Base-by-base conservation (phyloP, 1,140 invertebrate species). In the Hesperophylax magnus region DNA sequence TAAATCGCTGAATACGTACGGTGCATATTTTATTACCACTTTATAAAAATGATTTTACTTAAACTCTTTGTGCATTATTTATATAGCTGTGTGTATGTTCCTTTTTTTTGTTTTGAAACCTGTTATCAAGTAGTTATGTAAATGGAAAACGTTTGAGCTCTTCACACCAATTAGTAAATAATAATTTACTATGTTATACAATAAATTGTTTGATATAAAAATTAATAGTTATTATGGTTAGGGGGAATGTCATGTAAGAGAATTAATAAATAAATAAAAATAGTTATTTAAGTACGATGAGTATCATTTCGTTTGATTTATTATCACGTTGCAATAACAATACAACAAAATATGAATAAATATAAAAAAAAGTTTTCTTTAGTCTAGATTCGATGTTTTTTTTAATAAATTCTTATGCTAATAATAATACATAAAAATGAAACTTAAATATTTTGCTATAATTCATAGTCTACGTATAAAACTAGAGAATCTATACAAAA, bases 261-360 rank as follows among this genome's bases (percentile, higher is more conserved):
- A 27, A 78, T 67, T 52, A 67, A 78, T 71, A 82, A 82, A 77
- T 61, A 78, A 83, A 83, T 78, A 80, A 82, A 82, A 79, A 72
- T 80, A 79, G 65, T 52, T 18, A 67, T 78, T 65, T 81, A 71
- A 81, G 24, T 83, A 69, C 79, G 77, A 69, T 83, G 82, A 83
- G 79, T 81, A 81, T 81, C 80, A 84, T 79, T 81, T 84, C 82
- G 74, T 81, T 80, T 78, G 74, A 81, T 84, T 84, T 84, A 84
- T 84, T 84, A 81, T 79, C 82, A 84, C 82, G 76, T 81, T 53
- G 82, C 69, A 83, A 83, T 79, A 83, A 83, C 77, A 84, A 78
- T 80, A 79, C 56, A 84, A 84, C 79, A 80, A 81, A 83, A 83
- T 71, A 79, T 82, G 34, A 81, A 83, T 83, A 83, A 83, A 83